Evolutionary conservation across 2,888 invertebrate species (phyloP).

Genomic region (Nephrocerus scutellatus): DNA sequence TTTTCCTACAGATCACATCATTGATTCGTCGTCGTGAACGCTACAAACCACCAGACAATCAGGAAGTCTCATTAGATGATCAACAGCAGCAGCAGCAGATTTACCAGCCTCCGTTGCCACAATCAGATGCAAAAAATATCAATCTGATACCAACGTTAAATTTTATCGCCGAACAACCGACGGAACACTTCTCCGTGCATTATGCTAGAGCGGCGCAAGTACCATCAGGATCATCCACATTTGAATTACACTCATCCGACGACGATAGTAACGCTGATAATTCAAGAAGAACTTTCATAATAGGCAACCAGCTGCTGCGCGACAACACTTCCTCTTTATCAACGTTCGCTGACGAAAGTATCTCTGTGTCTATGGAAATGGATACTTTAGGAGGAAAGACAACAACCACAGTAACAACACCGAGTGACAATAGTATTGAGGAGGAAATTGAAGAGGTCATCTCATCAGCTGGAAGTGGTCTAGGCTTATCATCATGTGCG

Average conservation of each 20-base stretch:
- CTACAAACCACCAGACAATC: conserved; percentile 24
- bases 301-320: conserved; percentile 32
- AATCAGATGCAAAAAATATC: conserved; percentile 24
- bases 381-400: conserved; percentile 30
- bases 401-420: conserved; percentile 22
- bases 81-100: conserved; percentile 16
- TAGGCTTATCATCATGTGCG: too few relatives aligned
- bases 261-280: conserved; percentile 22
- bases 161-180: conserved; percentile 30
- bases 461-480: conserved; percentile 18
- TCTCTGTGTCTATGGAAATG: conserved; percentile 42
- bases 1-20: conserved; percentile 39
- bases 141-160: conserved; percentile 41
- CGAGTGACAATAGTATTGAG: conserved; percentile 40
- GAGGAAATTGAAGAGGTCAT: conserved; percentile 46
- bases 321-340: conserved; percentile 25
- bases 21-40: conserved; percentile 39
- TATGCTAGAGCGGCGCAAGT: conserved; percentile 21
- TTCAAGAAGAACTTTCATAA: conserved; percentile 29
- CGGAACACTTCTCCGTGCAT: conserved; percentile 13
- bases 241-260: conserved; percentile 19
- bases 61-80: conserved; percentile 20
- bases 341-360: conserved; percentile 36
- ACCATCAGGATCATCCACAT: conserved; percentile 15
- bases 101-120: conserved; percentile 9